phyloP scores from a whole-genome alignment of 2,797 vertebrate genomes.

The Brachyalestes nurse region DNA sequence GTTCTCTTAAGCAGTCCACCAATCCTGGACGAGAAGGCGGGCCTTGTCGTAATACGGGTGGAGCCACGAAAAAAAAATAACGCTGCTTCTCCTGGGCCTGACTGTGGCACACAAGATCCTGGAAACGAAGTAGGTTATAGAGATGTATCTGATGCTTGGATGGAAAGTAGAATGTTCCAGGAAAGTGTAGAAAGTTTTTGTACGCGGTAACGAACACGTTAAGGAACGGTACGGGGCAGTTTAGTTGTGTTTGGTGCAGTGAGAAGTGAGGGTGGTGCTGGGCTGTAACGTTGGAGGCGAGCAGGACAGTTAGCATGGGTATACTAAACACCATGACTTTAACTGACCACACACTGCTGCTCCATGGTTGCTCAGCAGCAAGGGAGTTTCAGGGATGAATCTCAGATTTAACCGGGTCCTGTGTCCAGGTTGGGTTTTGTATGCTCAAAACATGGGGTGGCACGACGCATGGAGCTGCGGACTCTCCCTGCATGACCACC shows the following conservation, averaged over 20 bases:
- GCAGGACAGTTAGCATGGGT: constrained; percentile 30
- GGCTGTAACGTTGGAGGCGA: background rate
- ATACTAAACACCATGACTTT: constrained; percentile 1
- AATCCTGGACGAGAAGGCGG: background rate
- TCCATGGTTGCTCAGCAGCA: background rate
- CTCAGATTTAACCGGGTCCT: background rate
- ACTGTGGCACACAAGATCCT: constrained; percentile 66
- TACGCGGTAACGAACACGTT: background rate
- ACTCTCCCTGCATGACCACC: background rate
- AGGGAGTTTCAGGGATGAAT: background rate
- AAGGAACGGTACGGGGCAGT: constrained; percentile 19
- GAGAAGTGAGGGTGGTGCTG: constrained; percentile 21
- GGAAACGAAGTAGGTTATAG: constrained; percentile 74
- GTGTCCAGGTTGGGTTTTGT: background rate
- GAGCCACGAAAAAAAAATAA: background rate
- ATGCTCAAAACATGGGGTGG: background rate
- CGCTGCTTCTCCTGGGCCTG: constrained; percentile 64
- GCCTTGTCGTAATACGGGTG: background rate
- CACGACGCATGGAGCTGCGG: background rate
- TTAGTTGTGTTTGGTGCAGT: constrained; percentile 17
- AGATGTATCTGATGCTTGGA: constrained; percentile 44
- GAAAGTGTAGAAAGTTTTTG: constrained; percentile 20
- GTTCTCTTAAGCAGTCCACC: background rate
- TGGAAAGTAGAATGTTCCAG: constrained; percentile 44
- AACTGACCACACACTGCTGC: background rate